Evolutionary conservation across 2,797 vertebrate species (phyloP), one percentile per base, ranked within the genome.

Genomic region (Liparis tanakae): DNA sequence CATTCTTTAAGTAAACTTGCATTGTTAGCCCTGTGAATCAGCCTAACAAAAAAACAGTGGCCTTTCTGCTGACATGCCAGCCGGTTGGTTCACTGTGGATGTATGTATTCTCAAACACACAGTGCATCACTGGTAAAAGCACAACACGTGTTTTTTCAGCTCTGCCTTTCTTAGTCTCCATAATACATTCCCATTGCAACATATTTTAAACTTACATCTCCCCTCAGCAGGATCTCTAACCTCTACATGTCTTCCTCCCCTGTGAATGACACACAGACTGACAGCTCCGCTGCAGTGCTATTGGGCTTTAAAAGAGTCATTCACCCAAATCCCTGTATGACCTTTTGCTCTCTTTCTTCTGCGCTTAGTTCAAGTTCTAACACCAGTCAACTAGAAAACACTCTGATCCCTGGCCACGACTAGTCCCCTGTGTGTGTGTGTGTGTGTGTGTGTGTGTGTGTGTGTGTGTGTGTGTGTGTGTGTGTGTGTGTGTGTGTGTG

Each of bases 361-460:
- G 64, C 6, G 61, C 81, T 84, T 70, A 85, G 76, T 86, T 87
- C 76, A 84, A 78, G 70, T 79, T 88, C 71, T 69, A 89, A 80
- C 86, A 85, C 75, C 85, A 88, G 80, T 89, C 89, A 91, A 79
- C 80, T 81, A 80, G 82, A 92, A 90, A 90, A 88, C 84, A 75
- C 82, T 81, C 46, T 82, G 76, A 81, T 86, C 77, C 72, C 64
- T 22, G 56, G 63, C 67, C 74, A 78, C 71, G 80, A 84, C 87
- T 74, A 58, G 76, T 80, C 85, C 84, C 76, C 20, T 53, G 76
- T 72, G 67, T 48, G 70, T 8, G 20, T 34, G 67, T 34, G 70
- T 58, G 79, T 64, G 39, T 63, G 67, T 58, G 39, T 62, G 74
- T 18, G 43, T 17, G 43, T 17, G 15, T 41, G 76, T 67, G 67